phyloP scores from a whole-genome alignment of 2,888 invertebrate genomes.

The Apocheima hispidaria region DNA sequence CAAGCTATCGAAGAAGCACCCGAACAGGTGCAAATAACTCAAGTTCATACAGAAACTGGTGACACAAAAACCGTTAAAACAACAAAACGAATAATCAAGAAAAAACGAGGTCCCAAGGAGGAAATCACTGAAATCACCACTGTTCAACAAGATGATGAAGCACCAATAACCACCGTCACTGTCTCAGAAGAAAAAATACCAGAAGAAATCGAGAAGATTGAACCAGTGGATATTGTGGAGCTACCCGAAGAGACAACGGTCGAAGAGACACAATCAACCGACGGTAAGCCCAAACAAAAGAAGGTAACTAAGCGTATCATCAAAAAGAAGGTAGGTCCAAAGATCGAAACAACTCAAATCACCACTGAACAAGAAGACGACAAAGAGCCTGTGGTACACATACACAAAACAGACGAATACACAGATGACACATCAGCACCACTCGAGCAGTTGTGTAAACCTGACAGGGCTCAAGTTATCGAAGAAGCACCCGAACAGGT shows the following conservation, averaged over 20 bases:
- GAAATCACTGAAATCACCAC: neutral
- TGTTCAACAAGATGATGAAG: neutral
- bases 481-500: neutral
- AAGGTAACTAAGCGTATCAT: neutral
- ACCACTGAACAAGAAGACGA: conserved; percentile 57
- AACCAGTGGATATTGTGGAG: neutral
- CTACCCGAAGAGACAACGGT: neutral
- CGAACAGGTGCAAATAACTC: neutral
- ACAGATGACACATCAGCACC: neutral
- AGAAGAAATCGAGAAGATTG: neutral
- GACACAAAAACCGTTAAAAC: neutral
- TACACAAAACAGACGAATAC: neutral
- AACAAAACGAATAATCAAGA: neutral
- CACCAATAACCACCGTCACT: neutral
- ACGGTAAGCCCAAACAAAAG: neutral
- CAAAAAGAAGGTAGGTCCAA: neutral
- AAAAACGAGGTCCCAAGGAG: neutral
- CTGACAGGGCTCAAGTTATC: neutral
- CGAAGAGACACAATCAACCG: neutral
- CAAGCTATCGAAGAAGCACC: neutral
- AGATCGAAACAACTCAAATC: conserved; percentile 58
- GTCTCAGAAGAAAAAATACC: neutral
- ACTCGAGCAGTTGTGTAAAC: neutral
- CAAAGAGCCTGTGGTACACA: neutral
- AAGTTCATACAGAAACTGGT: neutral